phyloP scores from a whole-genome alignment of 2,888 invertebrate species.

The Phytoseiulus persimilis region DNA sequence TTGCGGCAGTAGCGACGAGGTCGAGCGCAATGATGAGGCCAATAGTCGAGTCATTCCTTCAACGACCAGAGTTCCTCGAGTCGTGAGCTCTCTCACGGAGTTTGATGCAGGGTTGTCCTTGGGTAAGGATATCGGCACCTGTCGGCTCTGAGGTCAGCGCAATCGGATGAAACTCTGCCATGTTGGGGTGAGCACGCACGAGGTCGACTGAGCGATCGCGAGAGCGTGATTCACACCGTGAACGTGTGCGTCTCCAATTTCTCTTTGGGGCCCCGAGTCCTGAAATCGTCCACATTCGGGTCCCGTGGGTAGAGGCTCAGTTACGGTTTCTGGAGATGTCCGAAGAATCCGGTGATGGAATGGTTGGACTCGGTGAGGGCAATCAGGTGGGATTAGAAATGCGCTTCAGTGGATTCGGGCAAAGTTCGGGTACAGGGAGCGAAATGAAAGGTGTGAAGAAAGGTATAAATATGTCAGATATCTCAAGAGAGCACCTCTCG shows the following conservation, averaged over 20 bases:
- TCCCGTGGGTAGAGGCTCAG: no score
- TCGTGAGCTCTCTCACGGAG: no score
- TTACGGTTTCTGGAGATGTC: neutral
- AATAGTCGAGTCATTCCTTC: no score
- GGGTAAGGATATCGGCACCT: no score
- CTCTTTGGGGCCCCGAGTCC: neutral
- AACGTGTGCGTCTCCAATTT: neutral
- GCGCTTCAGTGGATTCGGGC: neutral
- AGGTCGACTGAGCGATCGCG: neutral
- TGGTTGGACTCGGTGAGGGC: neutral
- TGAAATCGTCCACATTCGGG: neutral
- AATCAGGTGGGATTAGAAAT: neutral
- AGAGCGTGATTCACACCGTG: neutral
- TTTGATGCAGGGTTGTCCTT: no score
- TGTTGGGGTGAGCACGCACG: neutral
- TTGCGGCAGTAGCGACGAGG: no score
- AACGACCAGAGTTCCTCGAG: no score
- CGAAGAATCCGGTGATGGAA: neutral
- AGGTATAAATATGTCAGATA: conserved; percentile 5
- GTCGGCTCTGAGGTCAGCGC: neutral
- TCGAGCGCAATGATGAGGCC: no score
- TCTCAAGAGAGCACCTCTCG: neutral
- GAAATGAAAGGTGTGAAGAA: neutral
- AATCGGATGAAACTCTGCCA: neutral
- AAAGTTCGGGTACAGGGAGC: neutral